Evolutionary conservation across 2,113 vertebrate genomes (phyloP).

Genomic region (Nyctereutes procyonoides): DNA sequence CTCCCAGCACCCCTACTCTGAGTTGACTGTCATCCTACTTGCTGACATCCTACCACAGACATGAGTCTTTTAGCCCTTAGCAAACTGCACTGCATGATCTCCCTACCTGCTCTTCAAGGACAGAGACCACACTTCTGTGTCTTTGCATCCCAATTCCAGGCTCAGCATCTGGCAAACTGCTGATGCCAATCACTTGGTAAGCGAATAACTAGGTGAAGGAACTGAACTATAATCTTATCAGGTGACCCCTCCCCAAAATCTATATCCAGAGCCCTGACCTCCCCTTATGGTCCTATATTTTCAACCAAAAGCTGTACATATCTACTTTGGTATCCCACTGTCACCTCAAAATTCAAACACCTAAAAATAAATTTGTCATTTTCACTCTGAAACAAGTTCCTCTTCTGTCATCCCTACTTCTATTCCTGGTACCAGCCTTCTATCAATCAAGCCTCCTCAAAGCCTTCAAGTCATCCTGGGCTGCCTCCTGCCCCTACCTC

Average conservation of each 20-base stretch:
- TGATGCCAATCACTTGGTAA: background rate
- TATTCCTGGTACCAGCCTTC: slow-evolving; percentile 66
- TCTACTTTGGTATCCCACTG: slow-evolving; percentile 71
- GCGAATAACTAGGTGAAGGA: background rate
- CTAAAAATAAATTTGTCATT: slow-evolving; percentile 81
- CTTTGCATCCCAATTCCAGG: background rate
- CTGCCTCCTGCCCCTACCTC: slow-evolving; percentile 48
- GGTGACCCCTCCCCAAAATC: background rate
- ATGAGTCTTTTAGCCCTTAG: background rate
- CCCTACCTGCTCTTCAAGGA: background rate
- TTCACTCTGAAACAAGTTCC: slow-evolving; percentile 70
- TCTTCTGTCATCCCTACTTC: slow-evolving; percentile 75
- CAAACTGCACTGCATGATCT: background rate
- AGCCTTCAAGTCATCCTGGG: slow-evolving; percentile 53
- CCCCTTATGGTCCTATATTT: background rate
- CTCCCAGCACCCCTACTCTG: background rate
- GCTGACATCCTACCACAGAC: background rate
- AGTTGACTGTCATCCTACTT: background rate
- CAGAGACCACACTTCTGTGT: background rate
- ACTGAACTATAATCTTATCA: background rate
- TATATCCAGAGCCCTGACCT: background rate
- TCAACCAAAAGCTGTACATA: slow-evolving; percentile 63
- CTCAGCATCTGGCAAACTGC: background rate
- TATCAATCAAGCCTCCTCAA: slow-evolving; percentile 76
- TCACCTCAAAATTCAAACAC: slow-evolving; percentile 73